A percentile compares a stretch with the other conserved stretches of the same genome.
These are phyloP conservation scores for Silurus glanis DNA, from an alignment of 2,113 vertebrate genomes.

Conservation along the genomic window DNA sequence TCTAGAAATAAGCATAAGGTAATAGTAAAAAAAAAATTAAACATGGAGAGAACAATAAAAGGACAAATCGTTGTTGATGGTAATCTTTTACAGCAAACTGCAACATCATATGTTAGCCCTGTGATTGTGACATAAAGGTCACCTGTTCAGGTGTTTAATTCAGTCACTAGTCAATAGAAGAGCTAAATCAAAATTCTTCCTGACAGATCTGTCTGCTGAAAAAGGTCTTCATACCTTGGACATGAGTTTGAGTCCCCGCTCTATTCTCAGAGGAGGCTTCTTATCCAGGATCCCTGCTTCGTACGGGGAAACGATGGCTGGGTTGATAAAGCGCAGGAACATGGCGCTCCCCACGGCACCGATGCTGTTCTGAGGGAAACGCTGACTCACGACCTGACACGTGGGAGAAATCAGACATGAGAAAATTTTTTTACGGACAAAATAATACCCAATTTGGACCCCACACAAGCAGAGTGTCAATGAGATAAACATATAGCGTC, in stretches of 20 bases:
- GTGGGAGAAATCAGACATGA: background rate
- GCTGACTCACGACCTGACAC: conserved; percentile 92
- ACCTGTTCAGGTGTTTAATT: background rate
- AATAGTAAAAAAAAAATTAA: background rate
- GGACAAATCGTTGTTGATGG: background rate
- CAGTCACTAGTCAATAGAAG: background rate
- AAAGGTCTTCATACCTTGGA: conserved; percentile 80
- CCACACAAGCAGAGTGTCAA: background rate
- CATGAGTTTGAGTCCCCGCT: conserved; percentile 95
- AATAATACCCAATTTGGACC: background rate
- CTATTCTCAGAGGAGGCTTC: conserved; percentile 90
- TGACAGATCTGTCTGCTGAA: background rate
- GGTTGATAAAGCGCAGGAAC: conserved; percentile 97
- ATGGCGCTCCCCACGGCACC: conserved; percentile 96
- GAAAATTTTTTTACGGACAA: background rate
- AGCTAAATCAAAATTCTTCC: background rate
- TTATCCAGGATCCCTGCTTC: conserved; percentile 97
- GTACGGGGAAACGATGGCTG: conserved; percentile 94
- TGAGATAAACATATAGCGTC: background rate
- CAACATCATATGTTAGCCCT: too few species aligned
- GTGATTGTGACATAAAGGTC: background rate
- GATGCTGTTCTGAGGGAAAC: conserved; percentile 98
- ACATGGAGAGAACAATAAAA: background rate
- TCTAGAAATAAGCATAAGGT: background rate
- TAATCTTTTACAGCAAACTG: background rate